Conservation (phyloP, 2,888 invertebrate species). For the Caenorhabditis sp. region DNA sequence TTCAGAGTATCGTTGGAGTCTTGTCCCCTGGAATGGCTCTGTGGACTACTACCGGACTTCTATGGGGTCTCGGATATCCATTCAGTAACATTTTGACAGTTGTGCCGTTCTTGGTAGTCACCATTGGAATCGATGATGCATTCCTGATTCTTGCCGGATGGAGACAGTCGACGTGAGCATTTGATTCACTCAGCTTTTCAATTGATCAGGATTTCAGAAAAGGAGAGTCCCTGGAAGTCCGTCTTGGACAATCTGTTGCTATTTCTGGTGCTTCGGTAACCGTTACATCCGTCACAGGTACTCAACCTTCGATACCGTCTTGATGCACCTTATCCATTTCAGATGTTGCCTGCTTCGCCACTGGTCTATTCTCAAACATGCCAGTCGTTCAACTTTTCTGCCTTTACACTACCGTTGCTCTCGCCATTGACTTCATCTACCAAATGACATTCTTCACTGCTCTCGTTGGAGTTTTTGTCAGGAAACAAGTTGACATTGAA, state of each 20-base stretch:
- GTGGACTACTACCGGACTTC: constrained; percentile 78
- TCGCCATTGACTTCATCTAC: constrained; percentile 81
- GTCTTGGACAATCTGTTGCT: constrained; percentile 72
- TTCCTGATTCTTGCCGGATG: constrained; percentile 82
- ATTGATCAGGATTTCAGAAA: constrained; percentile 58
- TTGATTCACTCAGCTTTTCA: background rate
- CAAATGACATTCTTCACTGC: constrained; percentile 82
- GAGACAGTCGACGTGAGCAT: constrained; percentile 79
- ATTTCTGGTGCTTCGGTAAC: constrained; percentile 77
- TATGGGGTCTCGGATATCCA: constrained; percentile 78
- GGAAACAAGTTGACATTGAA: constrained; percentile 72
- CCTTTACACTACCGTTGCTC: constrained; percentile 80
- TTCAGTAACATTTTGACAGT: constrained; percentile 82
- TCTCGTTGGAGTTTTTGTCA: constrained; percentile 74
- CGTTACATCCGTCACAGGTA: constrained; percentile 73
- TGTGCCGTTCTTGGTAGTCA: constrained; percentile 81
- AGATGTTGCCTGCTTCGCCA: constrained; percentile 82
- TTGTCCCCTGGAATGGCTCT: constrained; percentile 81
- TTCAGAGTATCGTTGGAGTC: constrained; percentile 79
- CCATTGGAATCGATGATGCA: constrained; percentile 82
- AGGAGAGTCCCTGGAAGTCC: constrained; percentile 70
- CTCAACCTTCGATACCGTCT: no score
- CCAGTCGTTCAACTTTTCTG: constrained; percentile 82
- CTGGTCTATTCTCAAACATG: constrained; percentile 81
- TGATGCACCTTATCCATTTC: no score